phyloP scores from a whole-genome alignment of 2,888 invertebrate genomes.

The Rhyacophila evoluta region DNA sequence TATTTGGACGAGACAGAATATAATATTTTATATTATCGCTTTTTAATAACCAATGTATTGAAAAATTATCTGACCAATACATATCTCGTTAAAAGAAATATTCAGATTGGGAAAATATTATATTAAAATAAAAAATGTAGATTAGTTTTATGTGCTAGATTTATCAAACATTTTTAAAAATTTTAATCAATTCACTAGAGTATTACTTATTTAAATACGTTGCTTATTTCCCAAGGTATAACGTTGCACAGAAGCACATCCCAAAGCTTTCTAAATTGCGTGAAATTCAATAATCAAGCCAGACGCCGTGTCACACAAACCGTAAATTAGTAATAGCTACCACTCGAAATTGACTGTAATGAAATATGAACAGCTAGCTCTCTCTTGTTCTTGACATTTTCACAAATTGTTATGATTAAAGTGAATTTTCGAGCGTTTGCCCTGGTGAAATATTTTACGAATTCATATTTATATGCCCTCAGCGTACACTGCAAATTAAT shows the following conservation, averaged over 20 bases:
- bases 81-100: too few species aligned
- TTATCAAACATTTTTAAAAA: too few species aligned
- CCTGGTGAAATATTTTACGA: background rate
- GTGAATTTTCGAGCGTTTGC: background rate
- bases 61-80: too few species aligned
- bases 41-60: too few species aligned
- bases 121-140: too few species aligned
- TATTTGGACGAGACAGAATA: too few species aligned
- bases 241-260: background rate
- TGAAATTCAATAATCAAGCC: conserved; percentile 19
- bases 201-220: too few species aligned
- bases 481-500: too few species aligned
- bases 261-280: background rate
- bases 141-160: too few species aligned
- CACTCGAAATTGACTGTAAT: conserved; percentile 5
- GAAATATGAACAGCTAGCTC: background rate
- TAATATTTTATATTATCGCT: too few species aligned
- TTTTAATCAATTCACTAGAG: too few species aligned
- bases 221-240: background rate
- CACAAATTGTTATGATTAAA: background rate
- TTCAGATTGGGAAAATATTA: too few species aligned
- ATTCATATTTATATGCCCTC: background rate
- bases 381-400: background rate
- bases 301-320: conserved; percentile 2
- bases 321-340: conserved; percentile 4